A percentile compares a stretch with the other conserved stretches of the same genome.
Evolutionary conservation across 2,113 vertebrate genomes (phyloP).

Genomic region (Prolemur simus): DNA sequence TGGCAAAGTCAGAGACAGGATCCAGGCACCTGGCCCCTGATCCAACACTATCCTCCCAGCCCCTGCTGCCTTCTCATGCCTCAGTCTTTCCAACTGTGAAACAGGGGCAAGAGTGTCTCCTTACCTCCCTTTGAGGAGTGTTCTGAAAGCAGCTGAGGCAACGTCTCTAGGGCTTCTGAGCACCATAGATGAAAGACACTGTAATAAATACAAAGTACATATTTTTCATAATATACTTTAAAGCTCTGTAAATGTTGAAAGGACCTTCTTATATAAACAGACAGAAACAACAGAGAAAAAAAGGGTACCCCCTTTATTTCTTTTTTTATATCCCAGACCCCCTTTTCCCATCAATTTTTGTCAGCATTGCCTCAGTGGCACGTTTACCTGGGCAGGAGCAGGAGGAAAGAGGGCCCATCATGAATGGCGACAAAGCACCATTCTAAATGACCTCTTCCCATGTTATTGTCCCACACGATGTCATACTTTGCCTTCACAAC

Average conservation of each 20-base stretch:
- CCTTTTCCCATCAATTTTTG: not conserved
- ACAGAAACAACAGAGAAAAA: not conserved
- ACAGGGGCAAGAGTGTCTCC: not conserved
- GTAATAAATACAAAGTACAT: not conserved
- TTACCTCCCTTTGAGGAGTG: not conserved
- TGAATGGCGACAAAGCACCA: fast-evolving
- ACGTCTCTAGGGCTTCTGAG: not conserved
- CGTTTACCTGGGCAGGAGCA: not conserved
- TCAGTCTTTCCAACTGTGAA: not conserved
- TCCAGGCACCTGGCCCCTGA: not conserved
- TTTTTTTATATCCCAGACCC: not conserved
- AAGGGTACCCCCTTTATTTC: not conserved
- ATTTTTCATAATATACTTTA: not conserved
- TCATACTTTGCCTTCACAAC: not conserved
- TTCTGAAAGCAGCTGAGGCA: not conserved
- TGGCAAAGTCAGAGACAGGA: not conserved
- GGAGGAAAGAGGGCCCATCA: fast-evolving
- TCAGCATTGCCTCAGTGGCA: not conserved
- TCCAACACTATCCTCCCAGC: too few species aligned
- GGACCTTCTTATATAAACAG: slow-evolving; percentile 2
- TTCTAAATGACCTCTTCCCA: too few species aligned
- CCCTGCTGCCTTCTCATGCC: not conserved
- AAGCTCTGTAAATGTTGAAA: slow-evolving; percentile 25
- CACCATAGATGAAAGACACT: not conserved
- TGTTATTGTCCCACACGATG: fast-evolving